Evolutionary conservation across 2,888 invertebrate genomes (phyloP), one percentile per base, ranked within the genome.

Genomic region (Thecocarcelia acutangulata): DNA sequence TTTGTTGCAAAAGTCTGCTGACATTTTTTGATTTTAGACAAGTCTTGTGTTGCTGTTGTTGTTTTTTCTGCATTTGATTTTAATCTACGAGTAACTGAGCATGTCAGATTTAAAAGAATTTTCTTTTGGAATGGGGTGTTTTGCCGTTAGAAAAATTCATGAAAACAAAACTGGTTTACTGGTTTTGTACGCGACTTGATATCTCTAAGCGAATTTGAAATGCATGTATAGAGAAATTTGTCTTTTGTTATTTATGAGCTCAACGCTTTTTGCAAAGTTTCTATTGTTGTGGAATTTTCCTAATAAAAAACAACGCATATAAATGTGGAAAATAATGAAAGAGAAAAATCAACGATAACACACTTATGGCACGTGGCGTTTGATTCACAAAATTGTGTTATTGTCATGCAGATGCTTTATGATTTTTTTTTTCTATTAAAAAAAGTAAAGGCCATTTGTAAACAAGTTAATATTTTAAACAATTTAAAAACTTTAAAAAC

Each of bases 351-450:
- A 68, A 78, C 52, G 75, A 44, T 69, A 73, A 80, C 85, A 72
- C 85, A 81, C 84, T 84, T 83, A 72, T 56, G 82, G 78, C 85
- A 84, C 85, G 85, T 83, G 85, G 78, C 85, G 83, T 52, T 72
- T 59, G 37, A 9, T 59, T 59, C 52, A 13, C 15, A 48, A 56
- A 63, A 28, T 61, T 44, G 11, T 66, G 21, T 19, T 44, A 33
- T 59, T 68, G 15, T 52, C 40, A 56, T 68, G 68, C 52, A 72
- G 58, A 66, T 66, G 66, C 58, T 15, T 6, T 28, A 44, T 46
- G 42, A 40, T 52, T 63, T 21, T 54, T 42, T 42, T 64, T 64
- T 37, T 3, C 12, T 19, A 12, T 46, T 46, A 61, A 11, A 9
- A 12, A 48, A 48, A 0, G 9, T 15, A n/a, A 70, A 37, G 50